phyloP scores from a whole-genome alignment of 1,140 invertebrate genomes.

The Polypedilum pembai region DNA sequence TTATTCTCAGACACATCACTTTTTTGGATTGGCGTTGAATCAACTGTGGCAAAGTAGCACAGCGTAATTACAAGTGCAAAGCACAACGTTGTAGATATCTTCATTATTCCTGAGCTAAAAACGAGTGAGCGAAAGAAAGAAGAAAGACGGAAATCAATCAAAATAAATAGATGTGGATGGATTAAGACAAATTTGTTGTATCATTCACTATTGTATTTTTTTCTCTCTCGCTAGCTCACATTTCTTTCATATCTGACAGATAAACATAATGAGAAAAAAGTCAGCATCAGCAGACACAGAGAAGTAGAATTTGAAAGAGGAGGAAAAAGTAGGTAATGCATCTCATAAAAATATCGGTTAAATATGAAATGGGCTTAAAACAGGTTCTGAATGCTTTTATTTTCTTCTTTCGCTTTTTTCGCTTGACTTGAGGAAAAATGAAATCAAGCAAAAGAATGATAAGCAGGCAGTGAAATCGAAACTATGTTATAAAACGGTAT shows the following conservation, averaged over 20 bases:
- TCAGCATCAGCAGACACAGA: not conserved
- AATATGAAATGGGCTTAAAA: not conserved
- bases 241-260: too few species aligned
- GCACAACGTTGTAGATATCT: slow-evolving; percentile 1
- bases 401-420: not conserved
- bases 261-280: too few species aligned
- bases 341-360: slow-evolving; percentile 27
- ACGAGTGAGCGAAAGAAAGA: not conserved
- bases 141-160: not conserved
- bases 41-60: slow-evolving; percentile 9
- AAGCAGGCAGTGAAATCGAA: slow-evolving; percentile 16
- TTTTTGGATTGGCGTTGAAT: slow-evolving; percentile 2
- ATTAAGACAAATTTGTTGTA: too few species aligned
- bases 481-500: not conserved
- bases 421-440: not conserved
- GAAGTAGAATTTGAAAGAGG: not conserved
- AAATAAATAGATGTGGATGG: too few species aligned
- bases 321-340: slow-evolving; percentile 26
- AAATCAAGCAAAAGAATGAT: not conserved
- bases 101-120: slow-evolving; percentile 12
- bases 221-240: not conserved
- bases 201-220: not conserved
- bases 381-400: slow-evolving; percentile 25
- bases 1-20: not conserved
- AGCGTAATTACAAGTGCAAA: slow-evolving; percentile 12